These are phyloP conservation scores for Ichneumoninae sp. DNA, from an alignment of 2,888 invertebrate species.

Conservation along the genomic window DNA sequence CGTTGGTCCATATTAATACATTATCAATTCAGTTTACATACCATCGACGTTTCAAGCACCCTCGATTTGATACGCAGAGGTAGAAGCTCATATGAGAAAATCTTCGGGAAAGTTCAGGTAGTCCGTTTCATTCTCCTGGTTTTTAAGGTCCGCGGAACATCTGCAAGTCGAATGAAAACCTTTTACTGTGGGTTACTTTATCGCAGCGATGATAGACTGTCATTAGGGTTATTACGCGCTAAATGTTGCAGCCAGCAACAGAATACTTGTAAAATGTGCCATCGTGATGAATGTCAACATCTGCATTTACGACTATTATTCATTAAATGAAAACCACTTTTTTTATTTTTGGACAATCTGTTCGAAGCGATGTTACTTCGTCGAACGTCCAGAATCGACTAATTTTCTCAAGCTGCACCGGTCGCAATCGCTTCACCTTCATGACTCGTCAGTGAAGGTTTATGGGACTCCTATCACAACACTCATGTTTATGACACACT, in stretches of 20 bases:
- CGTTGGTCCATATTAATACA: too few species aligned
- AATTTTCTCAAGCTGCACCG: too few species aligned
- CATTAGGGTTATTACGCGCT: constrained; percentile 25
- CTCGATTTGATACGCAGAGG: constrained; percentile 88
- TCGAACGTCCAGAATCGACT: too few species aligned
- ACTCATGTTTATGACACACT: too few species aligned
- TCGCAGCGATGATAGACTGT: background rate
- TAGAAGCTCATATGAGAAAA: constrained; percentile 76
- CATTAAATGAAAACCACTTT: background rate
- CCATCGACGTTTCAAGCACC: constrained; percentile 88
- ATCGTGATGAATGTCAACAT: background rate
- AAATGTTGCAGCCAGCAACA: constrained; percentile 27
- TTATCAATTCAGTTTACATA: constrained; percentile 78
- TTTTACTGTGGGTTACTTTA: constrained; percentile 21
- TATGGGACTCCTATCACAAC: too few species aligned
- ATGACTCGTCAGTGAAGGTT: too few species aligned
- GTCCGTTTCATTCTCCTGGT: constrained; percentile 14
- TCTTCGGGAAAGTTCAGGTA: constrained; percentile 69
- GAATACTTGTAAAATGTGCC: background rate
- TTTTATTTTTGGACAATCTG: background rate
- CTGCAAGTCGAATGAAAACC: constrained; percentile 25
- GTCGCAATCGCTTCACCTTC: too few species aligned
- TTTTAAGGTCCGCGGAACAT: background rate
- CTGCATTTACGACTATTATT: background rate
- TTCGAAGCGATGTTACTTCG: too few species aligned